Conservation (phyloP, 2,888 invertebrate genomes). For the Uropetala carovei region DNA sequence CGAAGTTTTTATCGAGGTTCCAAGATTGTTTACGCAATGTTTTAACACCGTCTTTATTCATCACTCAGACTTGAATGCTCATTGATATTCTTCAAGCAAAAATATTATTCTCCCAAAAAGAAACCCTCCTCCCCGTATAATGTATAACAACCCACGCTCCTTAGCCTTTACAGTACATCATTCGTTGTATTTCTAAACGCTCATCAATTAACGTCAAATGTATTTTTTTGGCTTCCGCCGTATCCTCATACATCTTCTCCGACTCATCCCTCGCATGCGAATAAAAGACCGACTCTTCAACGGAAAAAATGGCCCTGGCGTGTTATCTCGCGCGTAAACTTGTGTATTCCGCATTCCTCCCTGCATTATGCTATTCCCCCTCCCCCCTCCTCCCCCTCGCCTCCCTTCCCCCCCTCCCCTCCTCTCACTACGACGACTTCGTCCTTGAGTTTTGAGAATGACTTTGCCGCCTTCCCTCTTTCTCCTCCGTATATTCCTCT, state of each 20-base stretch:
- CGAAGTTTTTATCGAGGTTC: too few relatives aligned
- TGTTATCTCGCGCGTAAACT: not conserved
- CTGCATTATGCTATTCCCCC: not conserved
- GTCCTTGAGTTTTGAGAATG: not conserved
- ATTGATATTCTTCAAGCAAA: not conserved
- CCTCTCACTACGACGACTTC: not conserved
- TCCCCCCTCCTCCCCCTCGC: too few relatives aligned
- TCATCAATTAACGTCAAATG: not conserved
- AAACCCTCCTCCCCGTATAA: not conserved
- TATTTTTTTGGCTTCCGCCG: not conserved
- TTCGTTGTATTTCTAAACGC: not conserved
- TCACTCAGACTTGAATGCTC: not conserved
- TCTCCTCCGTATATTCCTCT: not conserved
- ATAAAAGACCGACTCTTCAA: not conserved
- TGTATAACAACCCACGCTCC: too few relatives aligned
- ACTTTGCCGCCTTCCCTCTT: not conserved
- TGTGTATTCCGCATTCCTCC: not conserved
- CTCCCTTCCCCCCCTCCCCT: too few relatives aligned
- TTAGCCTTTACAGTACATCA: not conserved
- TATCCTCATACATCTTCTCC: not conserved
- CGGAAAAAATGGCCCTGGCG: not conserved
- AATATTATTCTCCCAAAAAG: not conserved
- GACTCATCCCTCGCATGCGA: not conserved
- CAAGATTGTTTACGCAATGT: too few relatives aligned
- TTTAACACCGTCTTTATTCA: not conserved